phyloP scores from a whole-genome alignment of 2,113 vertebrate species.

The Aldabrachelys gigantea region DNA sequence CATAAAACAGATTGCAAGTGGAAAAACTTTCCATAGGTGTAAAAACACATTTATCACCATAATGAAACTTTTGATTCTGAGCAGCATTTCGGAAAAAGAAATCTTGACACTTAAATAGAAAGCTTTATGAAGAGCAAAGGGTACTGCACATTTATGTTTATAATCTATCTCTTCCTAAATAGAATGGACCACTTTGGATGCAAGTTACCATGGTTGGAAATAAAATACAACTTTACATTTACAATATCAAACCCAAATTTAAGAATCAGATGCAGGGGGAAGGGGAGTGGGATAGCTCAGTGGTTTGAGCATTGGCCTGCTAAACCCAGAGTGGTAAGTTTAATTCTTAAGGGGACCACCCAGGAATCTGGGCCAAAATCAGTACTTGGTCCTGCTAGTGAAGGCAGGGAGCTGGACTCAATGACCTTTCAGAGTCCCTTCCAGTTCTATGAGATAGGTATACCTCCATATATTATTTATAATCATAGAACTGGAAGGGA shows the following conservation, averaged over 20 bases:
- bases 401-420: too few relatives aligned
- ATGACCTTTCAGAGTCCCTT: too few relatives aligned
- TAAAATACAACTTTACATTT: not conserved
- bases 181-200: not conserved
- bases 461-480: too few relatives aligned
- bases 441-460: too few relatives aligned
- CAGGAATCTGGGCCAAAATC: too few relatives aligned
- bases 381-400: too few relatives aligned
- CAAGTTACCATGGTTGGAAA: not conserved
- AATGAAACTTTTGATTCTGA: slow-evolving; percentile 60
- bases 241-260: not conserved
- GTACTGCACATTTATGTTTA: not conserved
- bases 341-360: too few relatives aligned
- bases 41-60: slow-evolving; percentile 61
- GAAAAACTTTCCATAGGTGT: slow-evolving; percentile 67
- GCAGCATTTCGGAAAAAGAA: slow-evolving; percentile 31
- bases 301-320: too few relatives aligned
- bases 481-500: not conserved
- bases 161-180: not conserved
- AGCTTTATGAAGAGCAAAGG: not conserved
- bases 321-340: too few relatives aligned
- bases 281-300: too few relatives aligned
- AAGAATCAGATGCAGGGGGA: not conserved
- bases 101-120: slow-evolving; percentile 10
- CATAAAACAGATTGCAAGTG: slow-evolving; percentile 74